These are phyloP conservation scores for Phylloscopus trochilus DNA, from an alignment of 2,113 vertebrate species.

Conservation along the genomic window DNA sequence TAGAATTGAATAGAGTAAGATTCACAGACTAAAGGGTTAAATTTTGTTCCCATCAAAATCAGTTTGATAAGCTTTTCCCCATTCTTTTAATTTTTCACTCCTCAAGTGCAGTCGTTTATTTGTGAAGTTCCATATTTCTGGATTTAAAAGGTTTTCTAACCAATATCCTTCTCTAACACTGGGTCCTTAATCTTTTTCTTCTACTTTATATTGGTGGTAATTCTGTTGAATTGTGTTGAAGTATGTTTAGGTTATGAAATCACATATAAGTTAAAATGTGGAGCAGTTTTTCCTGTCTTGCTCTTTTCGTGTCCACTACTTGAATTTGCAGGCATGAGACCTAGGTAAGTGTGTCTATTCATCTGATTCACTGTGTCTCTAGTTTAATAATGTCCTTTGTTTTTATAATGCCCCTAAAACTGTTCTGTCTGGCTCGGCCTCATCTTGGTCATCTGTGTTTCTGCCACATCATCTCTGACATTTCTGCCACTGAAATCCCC, in stretches of 20 bases:
- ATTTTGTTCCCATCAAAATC: not conserved
- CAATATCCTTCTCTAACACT: not conserved
- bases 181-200: not conserved
- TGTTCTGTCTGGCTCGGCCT: not conserved
- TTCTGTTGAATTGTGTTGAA: not conserved
- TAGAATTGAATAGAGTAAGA: not conserved
- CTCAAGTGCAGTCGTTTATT: not conserved
- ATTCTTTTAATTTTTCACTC: not conserved
- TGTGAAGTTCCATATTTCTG: not conserved
- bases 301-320: not conserved
- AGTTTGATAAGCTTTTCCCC: not conserved
- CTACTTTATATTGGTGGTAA: not conserved
- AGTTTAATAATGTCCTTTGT: not conserved
- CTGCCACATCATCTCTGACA: not conserved
- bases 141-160: not conserved
- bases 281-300: not conserved
- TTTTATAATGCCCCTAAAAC: not conserved
- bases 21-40: not conserved
- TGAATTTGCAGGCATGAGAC: not conserved
- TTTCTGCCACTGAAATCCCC: not conserved
- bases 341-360: not conserved
- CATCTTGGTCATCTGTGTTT: not conserved
- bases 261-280: not conserved
- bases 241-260: not conserved
- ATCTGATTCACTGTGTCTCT: not conserved